Conservation (phyloP, 2,888 invertebrate genomes). For the Aproaerema taeniolella region DNA sequence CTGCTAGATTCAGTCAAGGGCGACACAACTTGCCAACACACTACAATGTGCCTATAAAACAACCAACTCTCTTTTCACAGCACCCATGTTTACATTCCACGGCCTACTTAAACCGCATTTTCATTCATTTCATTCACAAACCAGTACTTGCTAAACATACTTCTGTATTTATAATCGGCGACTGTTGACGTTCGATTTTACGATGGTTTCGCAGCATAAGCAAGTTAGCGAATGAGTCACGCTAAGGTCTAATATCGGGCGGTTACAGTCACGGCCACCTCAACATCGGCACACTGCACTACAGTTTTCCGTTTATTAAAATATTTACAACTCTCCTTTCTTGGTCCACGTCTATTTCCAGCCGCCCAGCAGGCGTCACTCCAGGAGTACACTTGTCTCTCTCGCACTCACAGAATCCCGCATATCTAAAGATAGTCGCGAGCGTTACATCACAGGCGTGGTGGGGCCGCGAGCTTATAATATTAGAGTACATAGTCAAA, state of each 20-base stretch:
- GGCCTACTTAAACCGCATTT: conserved; percentile 31
- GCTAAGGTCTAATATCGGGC: conserved; percentile 43
- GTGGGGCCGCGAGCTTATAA: conserved; percentile 72
- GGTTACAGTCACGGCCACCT: conserved; percentile 53
- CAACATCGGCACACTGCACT: conserved; percentile 78
- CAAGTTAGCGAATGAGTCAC: conserved; percentile 30
- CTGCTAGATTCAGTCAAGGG: conserved; percentile 19
- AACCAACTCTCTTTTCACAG: conserved; percentile 25
- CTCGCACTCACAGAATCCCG: conserved; percentile 44
- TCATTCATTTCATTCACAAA: conserved; percentile 52
- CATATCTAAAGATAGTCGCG: conserved; percentile 64
- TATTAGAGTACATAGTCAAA: conserved; percentile 75
- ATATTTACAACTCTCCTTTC: conserved; percentile 79
- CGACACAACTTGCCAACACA: conserved; percentile 41
- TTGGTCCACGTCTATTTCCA: conserved; percentile 79
- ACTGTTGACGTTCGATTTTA: conserved; percentile 22
- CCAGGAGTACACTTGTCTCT: conserved; percentile 52
- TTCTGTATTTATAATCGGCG: conserved; percentile 28
- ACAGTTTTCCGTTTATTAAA: conserved; percentile 74
- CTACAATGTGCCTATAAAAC: conserved; percentile 27
- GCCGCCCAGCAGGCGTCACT: conserved; percentile 51
- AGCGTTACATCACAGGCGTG: conserved; percentile 71
- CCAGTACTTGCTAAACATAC: conserved; percentile 28
- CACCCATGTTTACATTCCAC: conserved; percentile 32
- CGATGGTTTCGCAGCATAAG: no score